Conservation (phyloP, 2,113 vertebrate genomes). For the Oncorhynchus clarkii region DNA sequence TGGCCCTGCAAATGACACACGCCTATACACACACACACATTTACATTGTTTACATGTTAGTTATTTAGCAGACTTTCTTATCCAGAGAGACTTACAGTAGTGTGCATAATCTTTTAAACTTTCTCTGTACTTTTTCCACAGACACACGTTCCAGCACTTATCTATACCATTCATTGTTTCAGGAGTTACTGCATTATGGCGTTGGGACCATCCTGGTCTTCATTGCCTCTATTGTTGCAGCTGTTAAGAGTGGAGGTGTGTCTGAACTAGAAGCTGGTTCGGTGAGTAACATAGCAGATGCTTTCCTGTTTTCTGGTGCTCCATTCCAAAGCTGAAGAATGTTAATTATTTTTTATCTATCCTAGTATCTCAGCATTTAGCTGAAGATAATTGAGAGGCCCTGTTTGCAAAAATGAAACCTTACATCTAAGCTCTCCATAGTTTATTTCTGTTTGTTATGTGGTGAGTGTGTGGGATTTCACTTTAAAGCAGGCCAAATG, state of each 20-base stretch:
- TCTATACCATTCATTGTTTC: conserved; percentile 36
- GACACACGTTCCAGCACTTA: neutral
- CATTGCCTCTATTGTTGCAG: conserved; percentile 84
- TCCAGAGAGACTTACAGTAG: neutral
- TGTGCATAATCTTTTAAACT: neutral
- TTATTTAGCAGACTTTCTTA: neutral
- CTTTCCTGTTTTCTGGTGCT: conserved; percentile 17
- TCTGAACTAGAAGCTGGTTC: conserved; percentile 79
- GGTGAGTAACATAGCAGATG: conserved; percentile 67
- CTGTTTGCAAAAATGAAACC: no score
- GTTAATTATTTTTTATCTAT: neutral
- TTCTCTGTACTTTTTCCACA: neutral
- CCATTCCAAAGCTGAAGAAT: neutral
- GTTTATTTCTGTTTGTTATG: no score
- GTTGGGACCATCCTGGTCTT: conserved; percentile 84
- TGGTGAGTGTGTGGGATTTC: no score
- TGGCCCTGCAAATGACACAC: neutral
- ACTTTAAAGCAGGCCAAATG: no score
- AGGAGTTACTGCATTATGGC: conserved; percentile 93
- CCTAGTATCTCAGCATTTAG: neutral
- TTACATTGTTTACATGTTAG: neutral
- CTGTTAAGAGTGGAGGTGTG: conserved; percentile 66
- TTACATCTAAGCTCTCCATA: no score
- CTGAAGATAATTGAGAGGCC: no score
- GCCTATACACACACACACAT: neutral